Percentiles rank a stretch among this genome's conserved stretches.
Conservation (phyloP, 2,113 vertebrate genomes). For the Aviceda subcristata region DNA sequence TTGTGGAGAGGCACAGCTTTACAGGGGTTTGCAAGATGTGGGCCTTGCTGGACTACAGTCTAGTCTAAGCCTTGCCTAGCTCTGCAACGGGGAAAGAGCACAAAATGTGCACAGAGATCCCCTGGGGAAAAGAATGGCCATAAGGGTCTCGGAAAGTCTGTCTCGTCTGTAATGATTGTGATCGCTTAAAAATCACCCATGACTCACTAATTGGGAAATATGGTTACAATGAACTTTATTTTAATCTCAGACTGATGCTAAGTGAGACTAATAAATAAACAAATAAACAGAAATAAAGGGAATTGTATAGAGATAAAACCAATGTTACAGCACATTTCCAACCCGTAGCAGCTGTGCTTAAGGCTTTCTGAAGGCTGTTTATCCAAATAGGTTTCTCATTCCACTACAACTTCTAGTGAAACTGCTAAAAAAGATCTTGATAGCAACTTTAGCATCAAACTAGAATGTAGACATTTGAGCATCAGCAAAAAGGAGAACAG, state of each 20-base stretch:
- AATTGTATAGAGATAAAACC: background rate
- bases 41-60: background rate
- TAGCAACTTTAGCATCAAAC: background rate
- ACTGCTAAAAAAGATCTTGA: background rate
- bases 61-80: background rate
- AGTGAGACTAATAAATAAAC: background rate
- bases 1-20: background rate
- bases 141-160: background rate
- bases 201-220: background rate
- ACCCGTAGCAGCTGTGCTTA: background rate
- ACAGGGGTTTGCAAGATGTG: background rate
- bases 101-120: background rate
- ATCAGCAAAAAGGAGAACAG: background rate
- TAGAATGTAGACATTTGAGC: background rate
- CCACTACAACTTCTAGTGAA: background rate
- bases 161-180: background rate
- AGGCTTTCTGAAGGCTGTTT: background rate
- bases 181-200: background rate
- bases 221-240: background rate
- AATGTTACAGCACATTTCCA: background rate
- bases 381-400: background rate
- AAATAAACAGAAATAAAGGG: background rate
- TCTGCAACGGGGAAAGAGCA: background rate
- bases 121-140: rapidly evolving
- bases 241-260: background rate